Conservation (phyloP, 2,113 vertebrate genomes). For the Austrofundulus limnaeus region DNA sequence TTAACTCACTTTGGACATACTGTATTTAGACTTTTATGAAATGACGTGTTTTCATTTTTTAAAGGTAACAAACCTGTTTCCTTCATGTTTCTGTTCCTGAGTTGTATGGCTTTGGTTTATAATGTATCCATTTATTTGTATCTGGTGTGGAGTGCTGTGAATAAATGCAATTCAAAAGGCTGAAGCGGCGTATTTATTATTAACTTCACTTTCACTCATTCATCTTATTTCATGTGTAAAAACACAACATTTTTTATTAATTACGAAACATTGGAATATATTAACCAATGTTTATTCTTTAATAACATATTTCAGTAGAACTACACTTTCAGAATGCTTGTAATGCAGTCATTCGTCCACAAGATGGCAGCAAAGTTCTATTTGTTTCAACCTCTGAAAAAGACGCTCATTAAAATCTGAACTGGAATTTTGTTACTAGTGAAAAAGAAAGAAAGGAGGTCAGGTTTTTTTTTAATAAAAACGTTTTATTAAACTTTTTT, state of each 20-base stretch:
- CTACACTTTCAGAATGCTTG: not conserved
- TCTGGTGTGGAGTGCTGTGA: not conserved
- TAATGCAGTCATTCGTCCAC: conserved; percentile 30
- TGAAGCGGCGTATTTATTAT: not conserved
- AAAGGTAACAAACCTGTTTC: too few species aligned
- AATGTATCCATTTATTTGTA: not conserved
- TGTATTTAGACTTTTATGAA: not conserved
- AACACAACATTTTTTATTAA: too few species aligned
- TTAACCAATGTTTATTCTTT: not conserved
- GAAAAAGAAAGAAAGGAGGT: not conserved
- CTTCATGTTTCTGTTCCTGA: not conserved
- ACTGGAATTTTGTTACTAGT: not conserved
- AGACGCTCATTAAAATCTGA: not conserved
- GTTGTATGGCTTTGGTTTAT: not conserved
- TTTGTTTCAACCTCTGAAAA: not conserved
- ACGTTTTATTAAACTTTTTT: not conserved
- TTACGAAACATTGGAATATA: not conserved
- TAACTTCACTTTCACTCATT: not conserved
- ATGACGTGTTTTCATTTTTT: not conserved
- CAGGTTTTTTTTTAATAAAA: not conserved
- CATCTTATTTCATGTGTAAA: not conserved
- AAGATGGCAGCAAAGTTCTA: conserved; percentile 43
- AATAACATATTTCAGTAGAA: not conserved
- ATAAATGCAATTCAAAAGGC: not conserved
- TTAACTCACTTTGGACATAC: not conserved